Base-by-base conservation (phyloP, 1,140 invertebrate species). In the Maconellicoccus hirsutus region DNA sequence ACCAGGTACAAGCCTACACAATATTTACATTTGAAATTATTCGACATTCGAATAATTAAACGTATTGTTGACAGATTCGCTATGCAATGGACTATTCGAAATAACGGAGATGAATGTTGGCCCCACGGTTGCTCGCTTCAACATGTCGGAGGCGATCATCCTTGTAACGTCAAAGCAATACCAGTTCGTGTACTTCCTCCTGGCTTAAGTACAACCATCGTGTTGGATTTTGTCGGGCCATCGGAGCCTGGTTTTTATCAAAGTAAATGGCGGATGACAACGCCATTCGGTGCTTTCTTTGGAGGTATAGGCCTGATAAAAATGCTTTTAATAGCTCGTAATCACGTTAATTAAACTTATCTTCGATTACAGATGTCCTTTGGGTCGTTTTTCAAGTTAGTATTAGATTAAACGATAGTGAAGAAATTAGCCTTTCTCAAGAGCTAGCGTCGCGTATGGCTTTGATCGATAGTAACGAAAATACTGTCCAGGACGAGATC, bases 201-300 rank as follows among this genome's bases (percentile, higher is more conserved):
- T n/a, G 85, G 86, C 59, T 84, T 89, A 76, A 81, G 80, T 7
- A 82, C 82, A 59, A 85, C 89, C 77, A 78, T 94, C 26, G 83
- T 83, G 73, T 82, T 92, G 22, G 82, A 85, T 71, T 85, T 92
- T 82, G 80, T 80, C 7, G 89, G 88, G 79, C 90, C 92, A 21
- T 75, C 81, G 26, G 76, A 81, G 70, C 80, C 85, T 71, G 91
- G 91, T 12, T 83, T 85, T n/a, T 91, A 90, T 77, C 85, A 90
- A 75, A 85, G 87, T 79, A 87, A 90, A 80, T 95, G 91, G 91
- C 84, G 91, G 73, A 85, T 94, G 83, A 86, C 84, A 76, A 91
- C 90, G 66, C 81, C 87, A 23, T 86, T 85, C 74, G 92, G 91
- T 71, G 83, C 86, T 72, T 90, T 87, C 78, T 94, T 94, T 84